Conservation (phyloP, 2,113 vertebrate genomes). For the Boleophthalmus pectinirostris region DNA sequence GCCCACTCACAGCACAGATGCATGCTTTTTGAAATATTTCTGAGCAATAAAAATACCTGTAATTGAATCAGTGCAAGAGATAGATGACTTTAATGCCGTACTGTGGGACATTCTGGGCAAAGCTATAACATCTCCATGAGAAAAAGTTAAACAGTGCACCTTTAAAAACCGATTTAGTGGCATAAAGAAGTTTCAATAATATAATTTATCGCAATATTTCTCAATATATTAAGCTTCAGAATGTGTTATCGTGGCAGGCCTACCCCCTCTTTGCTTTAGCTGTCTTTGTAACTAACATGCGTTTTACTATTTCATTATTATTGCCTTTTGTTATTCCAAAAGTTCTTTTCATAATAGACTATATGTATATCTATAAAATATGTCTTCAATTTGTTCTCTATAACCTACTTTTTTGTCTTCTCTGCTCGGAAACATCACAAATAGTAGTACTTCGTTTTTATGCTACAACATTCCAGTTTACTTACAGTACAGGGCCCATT, state of each 20-base stretch:
- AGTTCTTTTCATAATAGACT: conserved; percentile 56
- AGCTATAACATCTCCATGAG: too few species aligned
- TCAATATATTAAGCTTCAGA: neutral
- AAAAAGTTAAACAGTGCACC: too few species aligned
- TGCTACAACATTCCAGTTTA: conserved; percentile 65
- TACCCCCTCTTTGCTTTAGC: conserved; percentile 31
- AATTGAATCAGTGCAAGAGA: too few species aligned
- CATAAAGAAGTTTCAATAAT: too few species aligned
- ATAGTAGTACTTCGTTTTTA: conserved; percentile 52
- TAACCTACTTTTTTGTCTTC: conserved; percentile 40
- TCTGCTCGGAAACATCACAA: conserved; percentile 65
- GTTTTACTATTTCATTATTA: conserved; percentile 73
- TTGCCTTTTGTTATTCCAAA: conserved; percentile 73
- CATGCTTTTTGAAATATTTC: too few species aligned
- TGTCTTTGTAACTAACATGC: conserved; percentile 74
- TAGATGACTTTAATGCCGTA: too few species aligned
- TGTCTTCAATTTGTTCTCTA: conserved; percentile 51
- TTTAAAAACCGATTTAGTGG: too few species aligned
- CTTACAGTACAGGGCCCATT: conserved; percentile 46
- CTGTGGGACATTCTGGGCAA: too few species aligned
- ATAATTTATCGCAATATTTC: too few species aligned
- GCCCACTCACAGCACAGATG: too few species aligned
- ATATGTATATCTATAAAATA: conserved; percentile 68
- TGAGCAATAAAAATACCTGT: too few species aligned
- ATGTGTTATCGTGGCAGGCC: too few species aligned